Evolutionary conservation across 2,113 vertebrate species (phyloP).

Genomic region (Catharus bicknelli): DNA sequence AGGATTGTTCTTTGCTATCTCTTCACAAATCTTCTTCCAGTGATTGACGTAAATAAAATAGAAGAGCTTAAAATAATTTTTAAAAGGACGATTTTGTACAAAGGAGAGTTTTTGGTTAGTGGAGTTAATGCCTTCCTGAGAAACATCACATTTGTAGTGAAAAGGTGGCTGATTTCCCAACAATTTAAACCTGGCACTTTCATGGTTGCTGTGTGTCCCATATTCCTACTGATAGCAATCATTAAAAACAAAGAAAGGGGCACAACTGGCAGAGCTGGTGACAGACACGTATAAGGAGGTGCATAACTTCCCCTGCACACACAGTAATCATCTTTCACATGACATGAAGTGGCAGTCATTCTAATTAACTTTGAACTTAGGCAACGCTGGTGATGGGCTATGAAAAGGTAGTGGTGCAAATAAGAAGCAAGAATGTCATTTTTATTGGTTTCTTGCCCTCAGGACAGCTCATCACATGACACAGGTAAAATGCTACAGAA

Average conservation of each 20-base stretch:
- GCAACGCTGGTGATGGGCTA: conserved; percentile 13
- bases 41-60: conserved; percentile 52
- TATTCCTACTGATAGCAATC: not conserved
- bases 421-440: conserved; percentile 55
- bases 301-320: conserved; percentile 23
- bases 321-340: conserved; percentile 12
- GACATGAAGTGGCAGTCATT: conserved; percentile 48
- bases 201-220: not conserved
- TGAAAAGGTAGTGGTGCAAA: conserved; percentile 20
- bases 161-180: not conserved
- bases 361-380: conserved; percentile 70
- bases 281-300: not conserved
- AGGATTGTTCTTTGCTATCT: conserved; percentile 70
- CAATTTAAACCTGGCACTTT: not conserved
- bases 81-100: not conserved
- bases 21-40: conserved; percentile 55
- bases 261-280: conserved; percentile 24
- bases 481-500: conserved; percentile 4
- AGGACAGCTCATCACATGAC: conserved; percentile 49
- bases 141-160: not conserved
- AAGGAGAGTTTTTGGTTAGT: not conserved
- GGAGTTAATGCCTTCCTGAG: not conserved
- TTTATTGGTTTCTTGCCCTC: conserved; percentile 64
- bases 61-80: conserved; percentile 18
- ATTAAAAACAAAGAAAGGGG: not conserved